Evolutionary conservation across 37 sponge, comb jelly and placozoan species (phyloP).

Genomic region (Geodia barretti): DNA sequence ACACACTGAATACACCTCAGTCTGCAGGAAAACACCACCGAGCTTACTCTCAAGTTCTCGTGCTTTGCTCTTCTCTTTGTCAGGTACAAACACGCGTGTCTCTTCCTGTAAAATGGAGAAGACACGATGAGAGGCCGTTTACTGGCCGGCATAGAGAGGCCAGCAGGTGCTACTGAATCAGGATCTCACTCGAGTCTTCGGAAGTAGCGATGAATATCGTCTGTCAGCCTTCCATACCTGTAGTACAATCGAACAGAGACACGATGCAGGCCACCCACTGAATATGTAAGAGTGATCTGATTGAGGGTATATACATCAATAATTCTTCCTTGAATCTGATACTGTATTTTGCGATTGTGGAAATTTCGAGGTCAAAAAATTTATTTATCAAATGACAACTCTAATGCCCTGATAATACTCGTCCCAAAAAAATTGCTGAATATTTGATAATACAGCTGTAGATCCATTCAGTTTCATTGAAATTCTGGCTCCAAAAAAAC

Average conservation of each 20-base stretch:
- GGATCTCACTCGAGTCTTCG: slow-evolving; percentile 67
- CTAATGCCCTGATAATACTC: no score
- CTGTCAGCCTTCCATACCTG: slow-evolving; percentile 65
- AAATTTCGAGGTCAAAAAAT: no score
- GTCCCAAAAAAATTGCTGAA: no score
- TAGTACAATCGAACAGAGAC: background rate
- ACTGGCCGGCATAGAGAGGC: background rate
- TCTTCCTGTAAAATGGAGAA: slow-evolving; percentile 37
- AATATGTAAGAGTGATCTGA: no score
- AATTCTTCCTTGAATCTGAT: no score
- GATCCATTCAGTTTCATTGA: no score
- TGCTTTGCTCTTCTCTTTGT: slow-evolving; percentile 39
- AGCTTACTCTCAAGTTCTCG: slow-evolving; percentile 55
- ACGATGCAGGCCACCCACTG: no score
- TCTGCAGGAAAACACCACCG: background rate
- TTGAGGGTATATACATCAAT: no score
- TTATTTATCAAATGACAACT: no score
- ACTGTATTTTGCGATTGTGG: no score
- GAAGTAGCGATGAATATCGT: slow-evolving; percentile 67
- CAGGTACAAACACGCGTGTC: slow-evolving; percentile 67
- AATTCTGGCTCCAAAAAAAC: no score
- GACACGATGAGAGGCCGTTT: background rate
- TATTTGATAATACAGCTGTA: no score
- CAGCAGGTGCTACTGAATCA: background rate
- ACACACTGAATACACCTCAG: background rate